phyloP scores from a whole-genome alignment of 2,888 invertebrate genomes.

The Sminthurides aquaticus region DNA sequence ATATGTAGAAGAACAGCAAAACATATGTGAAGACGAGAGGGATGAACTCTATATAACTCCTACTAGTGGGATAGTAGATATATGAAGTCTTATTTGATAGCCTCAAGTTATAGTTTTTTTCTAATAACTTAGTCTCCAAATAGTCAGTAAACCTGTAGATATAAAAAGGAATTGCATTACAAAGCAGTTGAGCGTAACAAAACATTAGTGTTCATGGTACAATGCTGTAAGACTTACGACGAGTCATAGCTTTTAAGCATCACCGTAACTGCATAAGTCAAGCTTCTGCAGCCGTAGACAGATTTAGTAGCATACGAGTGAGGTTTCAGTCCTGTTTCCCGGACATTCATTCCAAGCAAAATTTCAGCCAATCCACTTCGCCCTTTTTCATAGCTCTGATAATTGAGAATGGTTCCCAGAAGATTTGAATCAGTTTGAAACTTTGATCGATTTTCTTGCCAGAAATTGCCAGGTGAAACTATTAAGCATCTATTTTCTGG shows the following conservation, averaged over 20 bases:
- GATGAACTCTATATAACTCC: constrained; percentile 73
- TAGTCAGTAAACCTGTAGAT: constrained; percentile 20
- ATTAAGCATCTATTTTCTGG: constrained; percentile 88
- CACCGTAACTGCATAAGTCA: constrained; percentile 84
- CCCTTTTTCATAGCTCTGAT: constrained; percentile 72
- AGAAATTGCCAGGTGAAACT: constrained; percentile 87
- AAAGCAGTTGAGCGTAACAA: not conserved
- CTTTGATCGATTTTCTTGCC: constrained; percentile 73
- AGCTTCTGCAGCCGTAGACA: constrained; percentile 52
- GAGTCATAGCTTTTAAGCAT: constrained; percentile 56
- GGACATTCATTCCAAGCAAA: constrained; percentile 82
- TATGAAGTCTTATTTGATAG: constrained; percentile 53
- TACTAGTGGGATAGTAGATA: constrained; percentile 83
- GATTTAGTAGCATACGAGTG: constrained; percentile 78
- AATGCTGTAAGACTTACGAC: constrained; percentile 22
- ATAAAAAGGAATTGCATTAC: not conserved
- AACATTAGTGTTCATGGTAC: not conserved
- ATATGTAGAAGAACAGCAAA: constrained; percentile 81
- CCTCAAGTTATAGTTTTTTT: constrained; percentile 14
- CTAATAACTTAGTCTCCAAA: constrained; percentile 24
- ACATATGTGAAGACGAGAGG: constrained; percentile 78
- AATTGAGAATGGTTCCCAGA: constrained; percentile 70
- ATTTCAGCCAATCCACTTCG: constrained; percentile 80
- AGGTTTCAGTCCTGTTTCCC: constrained; percentile 81
- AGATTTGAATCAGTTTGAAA: constrained; percentile 73